Evolutionary conservation across 1,140 invertebrate species (phyloP), one percentile per base, ranked within the genome.

Genomic region (Aphaenogaster floridana): DNA sequence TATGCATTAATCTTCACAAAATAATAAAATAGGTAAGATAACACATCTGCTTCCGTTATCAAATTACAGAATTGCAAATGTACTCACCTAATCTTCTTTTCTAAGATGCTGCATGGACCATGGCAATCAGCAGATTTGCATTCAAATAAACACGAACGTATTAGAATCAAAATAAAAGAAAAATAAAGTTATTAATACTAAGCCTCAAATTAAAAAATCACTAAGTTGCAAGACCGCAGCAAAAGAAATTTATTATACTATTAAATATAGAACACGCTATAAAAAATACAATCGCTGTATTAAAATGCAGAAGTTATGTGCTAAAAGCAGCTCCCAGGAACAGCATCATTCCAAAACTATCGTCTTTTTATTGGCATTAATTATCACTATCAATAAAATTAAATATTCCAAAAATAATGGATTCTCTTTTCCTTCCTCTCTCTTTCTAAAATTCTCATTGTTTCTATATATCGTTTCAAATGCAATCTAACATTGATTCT

Each of bases 51-150:
- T 84, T 76, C 15, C 59, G 28, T 84, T 76, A 50, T 74, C 66
- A 61, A 76, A 85, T 91, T 66, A 71, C 63, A 61, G 54, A 86
- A 86, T 66, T 64, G 21, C 50, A 78, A 90, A 88, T 86, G 87
- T 94, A 96, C 97, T 97, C 96, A 97, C 97, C 97, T 97, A 95
- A 97, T 97, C 96, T 97, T 97, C 96, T 97, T 97, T 96, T 97
- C 97, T 96, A 97, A 95, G 96, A 97, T 97, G 95, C 97, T 97
- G 96, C 63, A 86, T 74, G n/a, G 85, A 77, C 72, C 90, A 86
- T 88, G 72, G 57, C 81, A 48, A 88, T 86, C 45, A 9, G 71
- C 28, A 79, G 63, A 86, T 86, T 83, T 88, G 85, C 87, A 78
- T 89, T 86, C 59, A 92, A 90, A 90, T 87, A 83, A 92, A 92